phyloP scores from a whole-genome alignment of 2,113 vertebrate species.

The Prunella fulvescens region DNA sequence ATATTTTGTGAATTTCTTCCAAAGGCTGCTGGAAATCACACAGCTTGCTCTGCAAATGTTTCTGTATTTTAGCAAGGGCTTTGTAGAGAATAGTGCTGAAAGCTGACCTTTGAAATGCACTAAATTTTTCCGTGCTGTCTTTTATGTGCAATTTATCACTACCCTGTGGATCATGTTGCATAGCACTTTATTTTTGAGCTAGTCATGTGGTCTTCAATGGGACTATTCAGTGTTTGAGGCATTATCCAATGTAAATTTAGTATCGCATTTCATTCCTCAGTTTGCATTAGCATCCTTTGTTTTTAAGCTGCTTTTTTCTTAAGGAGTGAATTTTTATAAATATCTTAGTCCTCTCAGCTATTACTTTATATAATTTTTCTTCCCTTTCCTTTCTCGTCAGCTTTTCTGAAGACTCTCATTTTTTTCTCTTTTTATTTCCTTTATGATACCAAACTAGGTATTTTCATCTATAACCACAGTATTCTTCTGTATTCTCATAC shows the following conservation, averaged over 20 bases:
- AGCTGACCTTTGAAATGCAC: constrained; percentile 1
- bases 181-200: neutral
- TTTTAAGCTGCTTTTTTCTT: neutral
- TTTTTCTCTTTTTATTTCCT: neutral
- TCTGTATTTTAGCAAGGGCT: neutral
- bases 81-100: neutral
- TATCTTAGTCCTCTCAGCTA: neutral
- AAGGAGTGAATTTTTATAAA: neutral
- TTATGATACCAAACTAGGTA: neutral
- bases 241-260: neutral
- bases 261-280: neutral
- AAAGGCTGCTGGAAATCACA: neutral
- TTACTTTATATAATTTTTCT: neutral
- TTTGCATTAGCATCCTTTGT: neutral
- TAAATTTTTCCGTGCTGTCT: neutral
- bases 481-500: neutral
- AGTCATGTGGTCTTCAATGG: neutral
- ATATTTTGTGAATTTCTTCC: neutral
- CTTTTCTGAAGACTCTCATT: neutral
- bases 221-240: neutral
- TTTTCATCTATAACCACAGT: neutral
- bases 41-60: neutral
- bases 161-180: neutral
- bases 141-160: neutral
- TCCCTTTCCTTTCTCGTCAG: neutral